Evolutionary conservation across 2,113 vertebrate genomes (phyloP), one percentile per base, ranked within the genome.

Genomic region (Lepidothrix coronata): DNA sequence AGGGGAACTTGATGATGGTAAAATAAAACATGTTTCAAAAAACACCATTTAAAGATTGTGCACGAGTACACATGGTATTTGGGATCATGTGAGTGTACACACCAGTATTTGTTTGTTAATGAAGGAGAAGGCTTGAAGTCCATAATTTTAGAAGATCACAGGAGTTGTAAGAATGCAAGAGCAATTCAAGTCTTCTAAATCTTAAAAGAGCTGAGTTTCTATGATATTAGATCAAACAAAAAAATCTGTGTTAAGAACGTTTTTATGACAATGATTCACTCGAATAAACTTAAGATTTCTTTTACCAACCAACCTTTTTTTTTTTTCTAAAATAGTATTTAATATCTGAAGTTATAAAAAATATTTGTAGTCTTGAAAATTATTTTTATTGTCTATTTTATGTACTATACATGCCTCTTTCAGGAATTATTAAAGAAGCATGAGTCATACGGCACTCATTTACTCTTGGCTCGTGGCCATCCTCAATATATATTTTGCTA

Each of bases 311-410:
- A 19, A 88, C 89, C 85, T 97, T 41, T 96, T 96, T 96, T 96
- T 96, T 89, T 97, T 96, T 96, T 94, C 97, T 93, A 97, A 98
- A 98, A 98, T 96, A 98, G 91, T 93, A 95, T 97, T 97, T 96
- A 75, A 94, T 95, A 96, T 98, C 95, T 95, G 97, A 97, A 98
- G 96, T 97, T 98, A 98, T 98, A 96, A 98, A 98, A 98, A 98
- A 98, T 98, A 98, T 96, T 97, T 97, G 96, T 97, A 96, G 95
- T 97, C 95, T 97, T 91, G 96, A 98, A 98, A 98, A 98, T 97
- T 97, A 95, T 94, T 96, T 97, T 97, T 97, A 95, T 97, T 97
- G 94, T 97, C 94, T 96, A 96, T 88, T 98, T 97, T 97, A 97
- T 85, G 95, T 96, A 95, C 94, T 97, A 91, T 81, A 85, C 94